A percentile compares a stretch with the other conserved stretches of the same genome.
Evolutionary conservation across 2,888 invertebrate species (phyloP).

Genomic region (Caenorhabditis panamensis): DNA sequence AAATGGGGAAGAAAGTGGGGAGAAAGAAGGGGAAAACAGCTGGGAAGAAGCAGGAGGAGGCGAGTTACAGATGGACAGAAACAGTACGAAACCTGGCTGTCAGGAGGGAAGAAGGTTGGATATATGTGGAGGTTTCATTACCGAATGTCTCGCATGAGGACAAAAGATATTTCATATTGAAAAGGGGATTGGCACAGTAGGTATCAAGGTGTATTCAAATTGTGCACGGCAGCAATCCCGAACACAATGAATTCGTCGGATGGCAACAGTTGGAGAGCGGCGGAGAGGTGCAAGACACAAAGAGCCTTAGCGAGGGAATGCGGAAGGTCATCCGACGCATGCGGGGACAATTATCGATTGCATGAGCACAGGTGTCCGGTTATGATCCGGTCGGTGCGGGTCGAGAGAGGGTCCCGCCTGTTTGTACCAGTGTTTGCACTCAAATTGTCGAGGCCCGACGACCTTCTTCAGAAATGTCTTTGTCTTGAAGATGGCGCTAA

Average conservation of each 20-base stretch:
- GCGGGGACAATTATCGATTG: slow-evolving; percentile 30
- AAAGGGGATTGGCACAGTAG: slow-evolving; percentile 1
- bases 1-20: neutral
- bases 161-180: too few species aligned
- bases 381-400: slow-evolving; percentile 2
- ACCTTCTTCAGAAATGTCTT: slow-evolving; percentile 44
- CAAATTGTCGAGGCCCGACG: slow-evolving; percentile 40
- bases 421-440: slow-evolving; percentile 52
- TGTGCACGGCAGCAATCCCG: slow-evolving; percentile 23
- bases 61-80: too few species aligned
- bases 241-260: neutral
- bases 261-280: slow-evolving; percentile 45
- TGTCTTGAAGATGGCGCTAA: slow-evolving; percentile 46
- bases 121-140: too few species aligned
- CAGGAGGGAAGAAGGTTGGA: too few species aligned
- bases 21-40: neutral
- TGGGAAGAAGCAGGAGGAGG: neutral
- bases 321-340: slow-evolving; percentile 45
- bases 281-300: slow-evolving; percentile 23
- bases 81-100: too few species aligned
- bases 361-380: slow-evolving; percentile 26
- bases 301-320: slow-evolving; percentile 44
- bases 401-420: slow-evolving; percentile 15
- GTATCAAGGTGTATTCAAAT: neutral
- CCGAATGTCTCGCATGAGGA: too few species aligned